Conservation (phyloP, 2,113 vertebrate genomes). For the Sprattus sprattus region DNA sequence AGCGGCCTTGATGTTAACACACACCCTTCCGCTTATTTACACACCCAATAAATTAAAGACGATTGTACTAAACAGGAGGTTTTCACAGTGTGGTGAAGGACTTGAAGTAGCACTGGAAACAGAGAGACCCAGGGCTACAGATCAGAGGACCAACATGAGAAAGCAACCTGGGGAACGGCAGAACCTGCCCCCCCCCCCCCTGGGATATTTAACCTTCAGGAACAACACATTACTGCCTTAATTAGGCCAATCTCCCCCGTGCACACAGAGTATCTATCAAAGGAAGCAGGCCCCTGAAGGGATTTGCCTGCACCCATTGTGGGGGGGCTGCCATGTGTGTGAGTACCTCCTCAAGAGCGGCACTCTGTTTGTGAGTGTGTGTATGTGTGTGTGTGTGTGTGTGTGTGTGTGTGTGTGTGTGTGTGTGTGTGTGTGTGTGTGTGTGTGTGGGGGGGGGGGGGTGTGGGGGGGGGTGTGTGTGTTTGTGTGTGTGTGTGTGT, state of each 20-base stretch:
- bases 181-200: background rate
- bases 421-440: conserved; percentile 29
- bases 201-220: conserved; percentile 40
- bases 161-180: conserved; percentile 6
- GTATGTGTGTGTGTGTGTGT: conserved; percentile 24
- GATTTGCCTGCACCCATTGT: conserved; percentile 26
- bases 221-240: conserved; percentile 48
- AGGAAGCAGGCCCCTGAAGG: conserved; percentile 31
- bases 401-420: conserved; percentile 32
- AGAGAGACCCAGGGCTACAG: background rate
- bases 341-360: conserved; percentile 24
- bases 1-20: conserved; percentile 1
- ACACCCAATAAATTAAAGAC: background rate
- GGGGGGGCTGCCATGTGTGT: conserved; percentile 41
- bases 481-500: conserved; percentile 38
- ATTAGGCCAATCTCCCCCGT: conserved; percentile 48
- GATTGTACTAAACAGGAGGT: conserved; percentile 7
- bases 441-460: too few relatives aligned
- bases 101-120: background rate
- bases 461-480: conserved; percentile 41
- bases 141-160: conserved; percentile 3
- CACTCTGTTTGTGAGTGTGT: conserved; percentile 35
- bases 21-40: conserved; percentile 6
- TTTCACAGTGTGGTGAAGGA: background rate
- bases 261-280: conserved; percentile 43